Base-by-base conservation (phyloP, 2,113 vertebrate genomes). In the Triplophysa rosa region DNA sequence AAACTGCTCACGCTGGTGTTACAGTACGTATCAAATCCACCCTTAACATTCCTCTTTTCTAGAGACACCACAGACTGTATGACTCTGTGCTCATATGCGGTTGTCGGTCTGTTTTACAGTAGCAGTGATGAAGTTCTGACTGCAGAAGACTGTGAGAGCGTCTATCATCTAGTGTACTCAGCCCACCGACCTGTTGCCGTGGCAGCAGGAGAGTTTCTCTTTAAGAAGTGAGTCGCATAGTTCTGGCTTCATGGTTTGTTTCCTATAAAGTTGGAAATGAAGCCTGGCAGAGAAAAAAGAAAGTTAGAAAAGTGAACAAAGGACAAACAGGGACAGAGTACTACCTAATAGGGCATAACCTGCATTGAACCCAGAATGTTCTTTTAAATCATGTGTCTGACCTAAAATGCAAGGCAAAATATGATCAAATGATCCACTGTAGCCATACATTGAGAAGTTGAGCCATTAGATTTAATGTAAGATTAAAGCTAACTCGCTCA, bases 101-200 rank as follows among this genome's bases (percentile, higher is more conserved):
- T 13, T 83, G 23, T n/a, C 85, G 80, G 91, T 84, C 82, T 47
- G 49, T 79, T 83, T 84, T 90, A 78, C 80, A 99, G 98, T 95
- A 99, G 97, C 93, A 99, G 97, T 58, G 98, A 99, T 92, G 97
- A 99, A 92, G 97, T 99, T 85, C 90, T 99, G 88, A 99, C 96
- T 86, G 95, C 97, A 16, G 98, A 99, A 93, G 98, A 99, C 92
- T 99, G 98, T 91, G 98, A 99, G 93, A 99, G 97, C 77, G 98
- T 99, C 68, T 99, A 99, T 90, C 98, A 99, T 86, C 90, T 99
- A 85, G 98, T 99, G 85, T 99, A 99, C 91, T 99, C 98, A 4
- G 97, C 98, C 88, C 98, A 99, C 90, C 93, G 98, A 70, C 98
- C 98, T 16, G 97, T 99, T 19, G 98, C 98, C 75, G 90, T 99